Percentiles rank a stretch among this genome's conserved stretches.
These are phyloP conservation scores for Zeugodacus cucurbitae DNA, from an alignment of 1,140 invertebrate genomes.

Conservation along the genomic window DNA sequence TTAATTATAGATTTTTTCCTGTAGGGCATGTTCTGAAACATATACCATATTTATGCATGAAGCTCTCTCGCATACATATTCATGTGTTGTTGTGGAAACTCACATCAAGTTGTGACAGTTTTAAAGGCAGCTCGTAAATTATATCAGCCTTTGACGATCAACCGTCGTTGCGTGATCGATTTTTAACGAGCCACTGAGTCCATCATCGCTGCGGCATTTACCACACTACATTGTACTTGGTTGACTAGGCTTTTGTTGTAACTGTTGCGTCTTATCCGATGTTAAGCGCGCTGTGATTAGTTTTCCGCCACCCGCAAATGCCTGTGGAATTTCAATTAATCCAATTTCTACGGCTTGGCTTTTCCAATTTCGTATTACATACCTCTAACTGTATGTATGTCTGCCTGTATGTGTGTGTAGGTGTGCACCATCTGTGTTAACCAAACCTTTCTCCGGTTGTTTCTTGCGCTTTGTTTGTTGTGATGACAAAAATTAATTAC, in stretches of 20 bases:
- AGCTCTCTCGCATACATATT: background rate
- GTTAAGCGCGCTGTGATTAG: background rate
- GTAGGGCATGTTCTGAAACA: too few species aligned
- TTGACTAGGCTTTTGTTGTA: background rate
- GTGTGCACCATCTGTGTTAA: background rate
- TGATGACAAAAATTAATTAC: slow-evolving; percentile 39
- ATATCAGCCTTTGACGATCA: slow-evolving; percentile 33
- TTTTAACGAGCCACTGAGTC: slow-evolving; percentile 32
- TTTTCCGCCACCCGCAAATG: slow-evolving; percentile 34
- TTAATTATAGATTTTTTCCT: background rate
- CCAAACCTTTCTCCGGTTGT: background rate
- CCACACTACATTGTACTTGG: background rate
- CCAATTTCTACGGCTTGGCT: background rate
- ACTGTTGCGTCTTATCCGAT: slow-evolving; percentile 14
- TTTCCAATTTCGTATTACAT: background rate
- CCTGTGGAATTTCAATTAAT: slow-evolving; percentile 33
- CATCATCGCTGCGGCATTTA: background rate
- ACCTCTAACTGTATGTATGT: background rate
- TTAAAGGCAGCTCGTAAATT: slow-evolving; percentile 37
- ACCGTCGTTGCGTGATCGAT: slow-evolving; percentile 39
- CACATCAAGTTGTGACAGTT: slow-evolving; percentile 36
- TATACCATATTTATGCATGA: background rate
- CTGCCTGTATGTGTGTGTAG: background rate
- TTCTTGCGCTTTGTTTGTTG: background rate
- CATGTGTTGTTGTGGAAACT: slow-evolving; percentile 4